Percentiles rank a stretch among this genome's conserved stretches.
These are phyloP conservation scores for Platerodrilus igneus DNA, from an alignment of 2,888 invertebrate species.

Conservation along the genomic window DNA sequence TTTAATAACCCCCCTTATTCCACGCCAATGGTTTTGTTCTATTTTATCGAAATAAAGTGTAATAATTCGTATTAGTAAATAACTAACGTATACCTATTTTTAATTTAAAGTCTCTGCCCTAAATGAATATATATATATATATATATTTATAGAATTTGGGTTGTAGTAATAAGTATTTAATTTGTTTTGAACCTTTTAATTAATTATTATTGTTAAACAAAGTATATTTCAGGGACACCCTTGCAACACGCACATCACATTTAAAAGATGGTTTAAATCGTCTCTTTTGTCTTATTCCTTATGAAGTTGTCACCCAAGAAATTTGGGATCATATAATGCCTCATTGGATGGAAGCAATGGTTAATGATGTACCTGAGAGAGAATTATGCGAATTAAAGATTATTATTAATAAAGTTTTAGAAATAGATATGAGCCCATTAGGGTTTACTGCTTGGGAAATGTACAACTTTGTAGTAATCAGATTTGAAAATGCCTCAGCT, in stretches of 20 bases:
- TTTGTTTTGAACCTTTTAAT: no score
- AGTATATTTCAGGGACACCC: constrained; percentile 62
- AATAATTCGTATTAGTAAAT: no score
- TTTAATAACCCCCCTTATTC: no score
- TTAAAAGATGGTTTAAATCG: constrained; percentile 92
- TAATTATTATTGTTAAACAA: background rate
- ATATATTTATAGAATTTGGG: no score
- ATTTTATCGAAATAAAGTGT: no score
- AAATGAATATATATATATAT: no score
- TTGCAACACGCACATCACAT: constrained; percentile 83
- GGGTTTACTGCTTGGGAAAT: constrained; percentile 92
- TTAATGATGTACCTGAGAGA: constrained; percentile 85
- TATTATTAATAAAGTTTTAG: constrained; percentile 86
- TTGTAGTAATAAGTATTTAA: no score
- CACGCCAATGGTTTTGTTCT: no score
- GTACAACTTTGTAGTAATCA: constrained; percentile 87
- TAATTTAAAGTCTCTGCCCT: no score
- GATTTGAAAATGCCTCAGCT: constrained; percentile 75
- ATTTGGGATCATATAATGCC: constrained; percentile 99
- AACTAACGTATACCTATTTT: no score
- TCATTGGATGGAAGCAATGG: constrained; percentile 97
- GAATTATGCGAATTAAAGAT: constrained; percentile 80
- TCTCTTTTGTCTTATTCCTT: constrained; percentile 93
- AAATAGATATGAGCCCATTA: constrained; percentile 91
- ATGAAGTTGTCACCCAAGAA: constrained; percentile 92